phyloP scores from a whole-genome alignment of 2,888 invertebrate species.

The Alcis repandata region DNA sequence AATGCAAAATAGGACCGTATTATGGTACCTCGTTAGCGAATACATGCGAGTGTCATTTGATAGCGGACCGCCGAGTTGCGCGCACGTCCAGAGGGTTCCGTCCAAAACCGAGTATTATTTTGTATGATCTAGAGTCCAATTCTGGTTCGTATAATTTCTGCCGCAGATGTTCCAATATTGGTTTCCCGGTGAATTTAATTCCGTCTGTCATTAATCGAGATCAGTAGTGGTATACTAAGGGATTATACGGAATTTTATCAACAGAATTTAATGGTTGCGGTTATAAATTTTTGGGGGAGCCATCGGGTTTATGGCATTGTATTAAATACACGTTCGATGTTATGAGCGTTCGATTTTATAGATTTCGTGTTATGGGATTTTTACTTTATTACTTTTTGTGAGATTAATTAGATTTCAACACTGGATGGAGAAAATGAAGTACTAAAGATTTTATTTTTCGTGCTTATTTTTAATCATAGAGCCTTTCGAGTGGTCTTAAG shows the following conservation, averaged over 20 bases:
- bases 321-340: conserved; percentile 23
- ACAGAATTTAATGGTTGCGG: conserved; percentile 62
- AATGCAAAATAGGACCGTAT: conserved; percentile 66
- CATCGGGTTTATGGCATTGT: conserved; percentile 37
- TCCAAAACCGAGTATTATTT: conserved; percentile 61
- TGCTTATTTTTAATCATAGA: background rate
- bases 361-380: conserved; percentile 17
- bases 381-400: conserved; percentile 4
- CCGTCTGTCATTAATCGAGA: conserved; percentile 79
- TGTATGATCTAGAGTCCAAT: conserved; percentile 55
- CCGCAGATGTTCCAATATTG: conserved; percentile 74
- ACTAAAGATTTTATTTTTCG: background rate
- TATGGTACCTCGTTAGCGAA: conserved; percentile 75
- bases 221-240: conserved; percentile 70
- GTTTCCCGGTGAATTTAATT: conserved; percentile 78
- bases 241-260: conserved; percentile 79
- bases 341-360: conserved; percentile 20
- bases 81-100: conserved; percentile 51
- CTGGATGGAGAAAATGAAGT: background rate
- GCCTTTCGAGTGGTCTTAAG: too few relatives aligned
- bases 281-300: conserved; percentile 46
- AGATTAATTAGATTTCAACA: background rate
- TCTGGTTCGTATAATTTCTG: conserved; percentile 53
- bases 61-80: conserved; percentile 65
- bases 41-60: conserved; percentile 80